phyloP scores from a whole-genome alignment of 1,140 invertebrate genomes.

The Leptestheria dahalacensis region DNA sequence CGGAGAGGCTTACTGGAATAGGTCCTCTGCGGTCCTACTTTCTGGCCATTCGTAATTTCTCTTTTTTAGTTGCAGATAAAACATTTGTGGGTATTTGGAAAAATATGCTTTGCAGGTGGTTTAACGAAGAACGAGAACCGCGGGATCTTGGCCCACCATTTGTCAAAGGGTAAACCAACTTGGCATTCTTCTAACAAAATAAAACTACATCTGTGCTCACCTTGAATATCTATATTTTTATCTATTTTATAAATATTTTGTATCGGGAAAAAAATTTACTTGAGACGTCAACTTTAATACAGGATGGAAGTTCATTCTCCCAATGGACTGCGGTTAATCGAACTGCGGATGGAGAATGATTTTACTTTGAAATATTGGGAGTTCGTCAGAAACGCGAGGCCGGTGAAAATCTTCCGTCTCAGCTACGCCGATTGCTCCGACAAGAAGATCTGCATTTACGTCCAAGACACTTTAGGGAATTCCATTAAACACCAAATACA shows the following conservation, averaged over 20 bases:
- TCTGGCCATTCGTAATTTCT: conserved; percentile 6
- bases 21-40: conserved; percentile 10
- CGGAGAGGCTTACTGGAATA: conserved; percentile 10
- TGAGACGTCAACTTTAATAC: conserved; percentile 20
- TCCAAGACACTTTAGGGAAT: not conserved
- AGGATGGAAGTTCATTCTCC: conserved; percentile 43
- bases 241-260: conserved; percentile 37
- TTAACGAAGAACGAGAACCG: conserved; percentile 21
- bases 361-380: conserved; percentile 48
- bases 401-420: not conserved
- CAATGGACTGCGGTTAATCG: conserved; percentile 47
- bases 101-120: conserved; percentile 19
- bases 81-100: not conserved
- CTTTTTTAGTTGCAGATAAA: not conserved
- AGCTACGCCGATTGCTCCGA: not conserved
- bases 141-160: conserved; percentile 13
- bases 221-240: conserved; percentile 34
- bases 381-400: conserved; percentile 29
- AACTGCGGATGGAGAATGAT: conserved; percentile 42
- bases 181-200: no score
- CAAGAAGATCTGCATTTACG: not conserved
- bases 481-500: not conserved
- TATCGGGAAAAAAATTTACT: conserved; percentile 26
- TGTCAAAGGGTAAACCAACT: conserved; percentile 37
- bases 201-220: no score